Conservation (phyloP, 2,888 invertebrate species). For the Tipula lateralis region DNA sequence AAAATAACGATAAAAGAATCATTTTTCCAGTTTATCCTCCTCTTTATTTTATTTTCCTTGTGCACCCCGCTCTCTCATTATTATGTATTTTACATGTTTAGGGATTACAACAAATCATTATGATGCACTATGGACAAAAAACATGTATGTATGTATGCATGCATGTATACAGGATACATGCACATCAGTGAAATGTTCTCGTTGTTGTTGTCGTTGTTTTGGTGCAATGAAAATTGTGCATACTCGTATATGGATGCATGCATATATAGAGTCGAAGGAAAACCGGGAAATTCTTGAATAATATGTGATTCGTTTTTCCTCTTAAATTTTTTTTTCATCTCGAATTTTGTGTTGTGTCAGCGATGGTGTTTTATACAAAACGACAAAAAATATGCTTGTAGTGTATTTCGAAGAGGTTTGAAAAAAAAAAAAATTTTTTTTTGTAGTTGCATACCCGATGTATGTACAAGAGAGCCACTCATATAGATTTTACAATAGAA, state of each 20-base stretch:
- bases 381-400: neutral
- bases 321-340: neutral
- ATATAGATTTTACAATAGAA: neutral
- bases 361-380: neutral
- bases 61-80: neutral
- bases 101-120: neutral
- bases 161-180: neutral
- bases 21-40: neutral
- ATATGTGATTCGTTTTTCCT: neutral
- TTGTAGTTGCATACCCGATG: neutral
- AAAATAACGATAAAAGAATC: neutral
- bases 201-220: neutral
- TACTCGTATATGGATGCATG: too few relatives aligned
- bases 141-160: too few relatives aligned
- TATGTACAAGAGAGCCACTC: neutral
- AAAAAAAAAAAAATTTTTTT: neutral
- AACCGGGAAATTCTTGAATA: constrained; percentile 2
- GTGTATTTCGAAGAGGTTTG: neutral
- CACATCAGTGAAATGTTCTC: neutral
- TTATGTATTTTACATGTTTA: neutral
- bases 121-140: neutral
- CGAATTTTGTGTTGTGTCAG: neutral
- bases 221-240: constrained; percentile 11
- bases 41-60: neutral
- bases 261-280: neutral